Base-by-base conservation (phyloP, 2,888 invertebrate species). In the Lithosia quadra region DNA sequence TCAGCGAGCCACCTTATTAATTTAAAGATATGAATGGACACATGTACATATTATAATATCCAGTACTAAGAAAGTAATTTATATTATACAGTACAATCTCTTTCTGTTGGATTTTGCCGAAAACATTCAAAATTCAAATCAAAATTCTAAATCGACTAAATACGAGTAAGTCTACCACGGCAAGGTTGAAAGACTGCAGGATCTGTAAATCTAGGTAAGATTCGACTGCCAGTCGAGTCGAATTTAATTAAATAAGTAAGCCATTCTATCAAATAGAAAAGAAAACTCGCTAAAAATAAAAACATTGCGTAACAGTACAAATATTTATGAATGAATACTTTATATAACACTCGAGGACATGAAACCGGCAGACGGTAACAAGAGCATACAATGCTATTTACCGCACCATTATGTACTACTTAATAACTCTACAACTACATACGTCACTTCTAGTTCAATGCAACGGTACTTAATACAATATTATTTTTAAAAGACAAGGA, bases 341-440 rank as follows among this genome's bases (percentile, higher is more conserved):
- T 49, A 49, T n/a, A n/a, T 49, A 49, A 49, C 8, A 49, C 49
- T n/a, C n/a, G n/a, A 49, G n/a, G n/a, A 49, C 49, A 49, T n/a
- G 5, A 49, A 49, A 49, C 49, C 49, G n/a, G 49, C 49, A n/a
- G 49, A 49, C 49, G 49, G 49, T 49, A 49, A 49, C 49, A 49
- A n/a, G 15, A n/a, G 49, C 18, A 39, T 15, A n/a, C n/a, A 49
- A 49, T n/a, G n/a, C 5, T n/a, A n/a, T 49, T n/a, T 49, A 49
- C n/a, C 49, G n/a, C 49, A 49, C 8, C 49, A 49, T n/a, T 11
- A 43, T 49, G n/a, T 49, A 49, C 28, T 28, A 28, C 5, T 28
- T n/a, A 2, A 49, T 49, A n/a, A 49, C 9, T n/a, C 18, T 18
- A 43, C 43, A 43, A n/a, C 49, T 49, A 49, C 1, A 9, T n/a